Percentiles rank a stretch among this genome's conserved stretches.
These are phyloP conservation scores for Cebidichthys violaceus DNA, from an alignment of 2,113 vertebrate species.

Conservation along the genomic window DNA sequence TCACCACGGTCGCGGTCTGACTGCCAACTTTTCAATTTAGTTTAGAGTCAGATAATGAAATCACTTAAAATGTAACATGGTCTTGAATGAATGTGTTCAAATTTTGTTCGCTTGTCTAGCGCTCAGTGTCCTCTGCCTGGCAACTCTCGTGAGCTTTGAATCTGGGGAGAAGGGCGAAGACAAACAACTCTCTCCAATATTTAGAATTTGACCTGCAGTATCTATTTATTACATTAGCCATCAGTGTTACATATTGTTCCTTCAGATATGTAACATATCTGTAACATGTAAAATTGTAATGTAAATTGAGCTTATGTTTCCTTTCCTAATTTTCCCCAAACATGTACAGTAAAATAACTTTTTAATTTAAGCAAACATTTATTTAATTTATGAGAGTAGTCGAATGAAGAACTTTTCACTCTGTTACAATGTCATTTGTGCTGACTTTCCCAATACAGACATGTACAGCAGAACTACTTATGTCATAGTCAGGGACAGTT, in stretches of 20 bases:
- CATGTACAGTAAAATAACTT: too few species aligned
- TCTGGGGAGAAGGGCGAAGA: background rate
- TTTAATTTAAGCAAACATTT: too few species aligned
- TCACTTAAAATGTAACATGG: background rate
- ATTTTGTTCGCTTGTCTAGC: background rate
- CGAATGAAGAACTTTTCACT: background rate
- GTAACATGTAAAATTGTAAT: background rate
- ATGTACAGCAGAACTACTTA: background rate
- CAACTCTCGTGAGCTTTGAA: background rate
- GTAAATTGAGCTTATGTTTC: background rate
- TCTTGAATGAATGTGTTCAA: background rate
- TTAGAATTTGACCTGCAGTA: background rate
- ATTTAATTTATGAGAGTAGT: too few species aligned
- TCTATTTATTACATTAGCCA: background rate
- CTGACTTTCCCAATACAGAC: background rate
- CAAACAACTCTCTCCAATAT: background rate
- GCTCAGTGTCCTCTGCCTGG: background rate
- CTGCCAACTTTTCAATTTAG: too few species aligned
- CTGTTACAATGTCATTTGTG: too few species aligned
- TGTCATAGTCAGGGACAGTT: background rate
- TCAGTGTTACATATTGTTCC: background rate
- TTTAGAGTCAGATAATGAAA: too few species aligned
- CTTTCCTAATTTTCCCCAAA: background rate
- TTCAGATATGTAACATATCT: too few species aligned
- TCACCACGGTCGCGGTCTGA: too few species aligned